Evolutionary conservation across 2,888 invertebrate species (phyloP).

Genomic region (Drosophila fungiperda): DNA sequence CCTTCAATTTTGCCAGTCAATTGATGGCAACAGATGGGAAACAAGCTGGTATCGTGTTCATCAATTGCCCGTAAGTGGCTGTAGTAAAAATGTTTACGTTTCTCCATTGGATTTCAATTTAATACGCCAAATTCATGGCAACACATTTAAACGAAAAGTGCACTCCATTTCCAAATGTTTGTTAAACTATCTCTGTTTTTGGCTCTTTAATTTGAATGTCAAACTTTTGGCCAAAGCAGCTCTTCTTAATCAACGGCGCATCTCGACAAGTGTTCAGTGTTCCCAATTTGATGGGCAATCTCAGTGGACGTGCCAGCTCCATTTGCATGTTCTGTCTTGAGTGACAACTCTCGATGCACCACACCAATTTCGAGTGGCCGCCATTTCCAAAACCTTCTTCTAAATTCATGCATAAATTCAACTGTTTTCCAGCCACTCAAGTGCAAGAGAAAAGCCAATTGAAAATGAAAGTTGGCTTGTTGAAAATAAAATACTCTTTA

Average conservation of each 20-base stretch:
- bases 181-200: neutral
- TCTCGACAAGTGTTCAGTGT: conserved; percentile 62
- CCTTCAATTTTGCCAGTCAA: conserved; percentile 53
- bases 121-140: conserved; percentile 20
- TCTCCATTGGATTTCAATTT: conserved; percentile 29
- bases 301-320: conserved; percentile 51
- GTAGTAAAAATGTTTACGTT: conserved; percentile 63
- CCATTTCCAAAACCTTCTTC: conserved; percentile 38
- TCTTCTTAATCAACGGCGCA: conserved; percentile 60
- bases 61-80: conserved; percentile 68
- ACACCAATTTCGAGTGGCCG: conserved; percentile 57
- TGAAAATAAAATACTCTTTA: neutral
- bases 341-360: conserved; percentile 28
- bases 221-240: conserved; percentile 33
- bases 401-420: conserved; percentile 75
- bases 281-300: conserved; percentile 73
- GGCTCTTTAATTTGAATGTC: conserved; percentile 38
- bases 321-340: conserved; percentile 66
- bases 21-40: conserved; percentile 66
- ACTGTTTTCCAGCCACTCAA: conserved; percentile 63
- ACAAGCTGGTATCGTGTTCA: conserved; percentile 49
- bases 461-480: neutral
- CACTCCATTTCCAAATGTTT: neutral
- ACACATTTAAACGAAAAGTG: conserved; percentile 6
- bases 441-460: conserved; percentile 36